Conservation (phyloP, 2,797 vertebrate species). For the Myoxocephalus aenaeus region DNA sequence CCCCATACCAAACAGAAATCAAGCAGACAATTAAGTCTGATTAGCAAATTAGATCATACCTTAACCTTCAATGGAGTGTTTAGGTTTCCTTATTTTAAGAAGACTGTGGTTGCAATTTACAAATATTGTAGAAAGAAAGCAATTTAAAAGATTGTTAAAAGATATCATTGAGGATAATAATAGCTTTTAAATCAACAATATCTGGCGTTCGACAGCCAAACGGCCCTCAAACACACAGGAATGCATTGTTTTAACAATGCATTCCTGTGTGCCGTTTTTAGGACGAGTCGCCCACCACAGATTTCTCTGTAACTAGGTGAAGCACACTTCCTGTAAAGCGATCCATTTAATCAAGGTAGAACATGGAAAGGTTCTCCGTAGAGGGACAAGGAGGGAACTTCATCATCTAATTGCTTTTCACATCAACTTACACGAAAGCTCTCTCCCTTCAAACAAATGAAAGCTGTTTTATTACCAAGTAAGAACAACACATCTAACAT, state of each 20-base stretch:
- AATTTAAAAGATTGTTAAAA: not conserved
- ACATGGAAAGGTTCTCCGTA: constrained; percentile 14
- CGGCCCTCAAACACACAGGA: not conserved
- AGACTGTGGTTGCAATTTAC: not conserved
- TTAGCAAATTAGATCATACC: not conserved
- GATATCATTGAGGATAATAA: not conserved
- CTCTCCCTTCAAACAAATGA: constrained; percentile 31
- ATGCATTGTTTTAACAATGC: too few species aligned
- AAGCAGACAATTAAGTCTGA: not conserved
- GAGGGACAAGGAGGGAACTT: constrained; percentile 18
- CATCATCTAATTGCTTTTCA: constrained; percentile 41
- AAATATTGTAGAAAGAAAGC: not conserved
- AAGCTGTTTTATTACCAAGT: constrained; percentile 61
- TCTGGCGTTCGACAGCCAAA: not conserved
- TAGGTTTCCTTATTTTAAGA: not conserved
- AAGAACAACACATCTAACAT: constrained; percentile 56
- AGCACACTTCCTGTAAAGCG: not conserved
- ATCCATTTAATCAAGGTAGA: constrained; percentile 46
- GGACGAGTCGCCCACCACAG: constrained; percentile 23
- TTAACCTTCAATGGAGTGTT: not conserved
- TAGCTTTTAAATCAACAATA: not conserved
- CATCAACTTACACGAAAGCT: constrained; percentile 33
- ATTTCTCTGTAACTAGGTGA: constrained; percentile 27
- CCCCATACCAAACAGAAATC: not conserved
- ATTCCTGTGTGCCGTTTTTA: constrained; percentile 29